Percentiles rank a stretch among this genome's conserved stretches.
These are phyloP conservation scores for Magallana nippona DNA, from an alignment of 2,888 invertebrate species.

Conservation along the genomic window DNA sequence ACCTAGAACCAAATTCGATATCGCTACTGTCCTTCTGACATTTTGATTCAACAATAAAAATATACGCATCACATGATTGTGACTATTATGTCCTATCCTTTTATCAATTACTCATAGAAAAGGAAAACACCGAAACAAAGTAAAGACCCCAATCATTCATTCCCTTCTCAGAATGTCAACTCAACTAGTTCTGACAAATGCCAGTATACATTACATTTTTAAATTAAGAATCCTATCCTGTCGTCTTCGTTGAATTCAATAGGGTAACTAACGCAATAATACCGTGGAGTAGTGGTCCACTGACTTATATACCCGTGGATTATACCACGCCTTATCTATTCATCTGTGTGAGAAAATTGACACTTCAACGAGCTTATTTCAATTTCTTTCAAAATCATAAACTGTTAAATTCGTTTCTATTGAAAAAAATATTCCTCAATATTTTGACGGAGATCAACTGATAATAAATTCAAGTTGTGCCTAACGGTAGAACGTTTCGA, in stretches of 20 bases:
- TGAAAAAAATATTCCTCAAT: not conserved
- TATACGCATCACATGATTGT: no score
- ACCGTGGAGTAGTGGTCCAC: not conserved
- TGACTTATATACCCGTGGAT: not conserved
- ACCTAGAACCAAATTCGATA: no score
- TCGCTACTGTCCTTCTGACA: no score
- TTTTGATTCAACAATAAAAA: no score
- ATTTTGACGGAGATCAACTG: not conserved
- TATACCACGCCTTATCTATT: not conserved
- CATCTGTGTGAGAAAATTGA: conserved; percentile 18
- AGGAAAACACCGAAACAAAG: no score
- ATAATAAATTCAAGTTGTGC: not conserved
- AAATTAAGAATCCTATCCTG: not conserved
- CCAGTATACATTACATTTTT: not conserved
- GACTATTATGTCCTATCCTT: no score
- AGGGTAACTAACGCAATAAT: not conserved
- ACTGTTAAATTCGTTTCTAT: conserved; percentile 13
- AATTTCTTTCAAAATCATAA: not conserved
- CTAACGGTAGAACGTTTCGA: not conserved
- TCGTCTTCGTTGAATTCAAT: not conserved
- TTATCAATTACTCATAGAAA: no score
- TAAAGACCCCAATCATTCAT: no score
- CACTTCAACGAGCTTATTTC: not conserved
- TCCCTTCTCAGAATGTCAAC: no score
- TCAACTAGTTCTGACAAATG: no score